phyloP scores from a whole-genome alignment of 2,113 vertebrate genomes.

The Indicator maculatus region DNA sequence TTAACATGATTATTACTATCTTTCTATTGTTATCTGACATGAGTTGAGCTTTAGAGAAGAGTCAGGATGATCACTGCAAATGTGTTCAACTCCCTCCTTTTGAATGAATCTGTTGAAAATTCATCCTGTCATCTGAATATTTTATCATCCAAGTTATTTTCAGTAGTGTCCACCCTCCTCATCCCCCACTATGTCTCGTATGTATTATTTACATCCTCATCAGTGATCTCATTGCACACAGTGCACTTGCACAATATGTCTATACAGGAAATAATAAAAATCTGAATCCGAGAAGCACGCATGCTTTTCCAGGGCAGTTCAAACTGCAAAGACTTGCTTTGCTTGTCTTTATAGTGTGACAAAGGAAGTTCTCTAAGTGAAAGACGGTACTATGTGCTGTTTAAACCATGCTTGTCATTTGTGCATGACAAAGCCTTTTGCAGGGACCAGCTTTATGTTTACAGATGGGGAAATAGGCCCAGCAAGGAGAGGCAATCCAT shows the following conservation, averaged over 20 bases:
- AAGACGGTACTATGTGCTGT: not conserved
- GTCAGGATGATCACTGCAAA: not conserved
- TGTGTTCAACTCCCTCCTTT: not conserved
- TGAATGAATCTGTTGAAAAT: not conserved
- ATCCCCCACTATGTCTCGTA: accelerated
- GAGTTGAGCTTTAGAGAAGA: not conserved
- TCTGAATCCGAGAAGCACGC: not conserved
- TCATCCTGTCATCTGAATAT: not conserved
- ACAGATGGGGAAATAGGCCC: not conserved
- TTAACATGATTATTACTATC: not conserved
- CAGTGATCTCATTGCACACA: not conserved
- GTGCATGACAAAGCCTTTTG: not conserved
- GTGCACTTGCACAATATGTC: not conserved
- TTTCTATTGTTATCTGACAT: not conserved
- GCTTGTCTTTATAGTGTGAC: not conserved
- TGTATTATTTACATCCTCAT: not conserved
- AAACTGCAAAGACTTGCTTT: not conserved
- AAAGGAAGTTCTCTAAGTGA: not conserved
- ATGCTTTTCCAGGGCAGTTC: not conserved
- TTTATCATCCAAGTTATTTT: not conserved
- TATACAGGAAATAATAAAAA: not conserved
- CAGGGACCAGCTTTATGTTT: not conserved
- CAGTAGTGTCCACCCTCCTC: not conserved
- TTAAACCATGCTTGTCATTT: not conserved
- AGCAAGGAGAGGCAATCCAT: not conserved